Evolutionary conservation across 2,888 invertebrate species (phyloP).

Genomic region (Heliconius hortense): DNA sequence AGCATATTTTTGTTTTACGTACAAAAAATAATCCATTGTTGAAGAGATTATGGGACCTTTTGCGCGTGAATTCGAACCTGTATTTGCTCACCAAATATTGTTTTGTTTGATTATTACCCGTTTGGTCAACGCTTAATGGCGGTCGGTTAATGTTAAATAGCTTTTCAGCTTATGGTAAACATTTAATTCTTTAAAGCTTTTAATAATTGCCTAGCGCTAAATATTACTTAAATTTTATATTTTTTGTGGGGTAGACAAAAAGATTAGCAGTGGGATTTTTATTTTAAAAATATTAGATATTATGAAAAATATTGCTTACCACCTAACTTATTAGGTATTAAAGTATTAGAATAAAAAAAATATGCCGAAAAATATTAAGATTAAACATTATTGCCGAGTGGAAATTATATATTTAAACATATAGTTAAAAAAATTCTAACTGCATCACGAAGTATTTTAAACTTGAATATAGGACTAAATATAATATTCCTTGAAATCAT

Average conservation of each 20-base stretch:
- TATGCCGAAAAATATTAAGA: no score
- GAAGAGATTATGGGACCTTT: slow-evolving; percentile 8
- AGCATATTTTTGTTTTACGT: slow-evolving; percentile 11
- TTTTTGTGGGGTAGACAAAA: background rate
- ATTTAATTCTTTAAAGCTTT: background rate
- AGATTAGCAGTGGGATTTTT: background rate
- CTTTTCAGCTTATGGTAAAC: background rate
- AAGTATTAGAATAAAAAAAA: no score
- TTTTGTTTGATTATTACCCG: slow-evolving; percentile 43
- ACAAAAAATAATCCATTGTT: slow-evolving; percentile 14
- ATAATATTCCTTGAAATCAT: no score
- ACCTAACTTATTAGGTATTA: no score
- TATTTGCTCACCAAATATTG: slow-evolving; percentile 46
- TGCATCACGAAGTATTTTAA: no score
- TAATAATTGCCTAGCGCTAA: background rate
- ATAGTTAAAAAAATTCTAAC: no score
- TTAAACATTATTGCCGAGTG: no score
- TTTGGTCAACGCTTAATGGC: slow-evolving; percentile 29
- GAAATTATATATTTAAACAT: no score
- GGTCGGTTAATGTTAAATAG: slow-evolving; percentile 19
- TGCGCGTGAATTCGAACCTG: slow-evolving; percentile 23
- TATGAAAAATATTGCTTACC: no score
- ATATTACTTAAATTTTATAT: no score
- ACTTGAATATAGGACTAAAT: no score
- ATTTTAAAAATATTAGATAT: no score